Evolutionary conservation across 2,888 invertebrate species (phyloP).

Genomic region (Macaria notata): DNA sequence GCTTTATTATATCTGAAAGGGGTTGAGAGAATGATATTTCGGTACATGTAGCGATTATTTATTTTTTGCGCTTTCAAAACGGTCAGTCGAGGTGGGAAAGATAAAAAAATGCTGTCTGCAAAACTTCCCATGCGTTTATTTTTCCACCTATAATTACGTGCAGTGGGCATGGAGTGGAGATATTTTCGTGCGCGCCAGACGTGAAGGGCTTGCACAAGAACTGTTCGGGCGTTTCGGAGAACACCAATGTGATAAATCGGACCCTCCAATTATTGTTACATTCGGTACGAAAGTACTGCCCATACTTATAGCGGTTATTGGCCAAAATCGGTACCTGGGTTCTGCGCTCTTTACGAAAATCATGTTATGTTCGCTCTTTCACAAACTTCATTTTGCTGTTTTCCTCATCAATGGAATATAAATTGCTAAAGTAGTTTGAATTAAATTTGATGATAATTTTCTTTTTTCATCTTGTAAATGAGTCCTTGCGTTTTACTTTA

Average conservation of each 20-base stretch:
- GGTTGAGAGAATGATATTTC: slow-evolving; percentile 55
- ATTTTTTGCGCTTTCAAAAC: slow-evolving; percentile 67
- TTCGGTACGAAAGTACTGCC: slow-evolving; percentile 76
- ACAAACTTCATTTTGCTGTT: slow-evolving; percentile 17
- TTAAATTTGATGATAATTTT: no score
- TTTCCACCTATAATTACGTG: slow-evolving; percentile 77
- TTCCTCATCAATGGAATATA: neutral
- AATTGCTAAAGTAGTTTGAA: no score
- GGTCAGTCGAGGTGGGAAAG: slow-evolving; percentile 61
- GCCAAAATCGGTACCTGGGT: slow-evolving; percentile 74
- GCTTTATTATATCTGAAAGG: slow-evolving; percentile 58
- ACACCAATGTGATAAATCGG: slow-evolving; percentile 79
- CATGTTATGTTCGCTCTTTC: slow-evolving; percentile 45
- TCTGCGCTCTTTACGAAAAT: slow-evolving; percentile 76
- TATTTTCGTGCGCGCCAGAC: slow-evolving; percentile 78
- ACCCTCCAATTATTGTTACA: slow-evolving; percentile 80
- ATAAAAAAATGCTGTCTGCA: slow-evolving; percentile 57
- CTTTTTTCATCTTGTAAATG: no score
- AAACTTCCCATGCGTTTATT: slow-evolving; percentile 74
- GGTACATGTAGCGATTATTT: slow-evolving; percentile 50
- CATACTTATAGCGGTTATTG: slow-evolving; percentile 77
- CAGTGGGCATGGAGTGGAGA: slow-evolving; percentile 70
- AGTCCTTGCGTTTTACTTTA: no score
- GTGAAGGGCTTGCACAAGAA: slow-evolving; percentile 77
- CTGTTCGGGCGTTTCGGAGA: slow-evolving; percentile 77